These are phyloP conservation scores for Athene noctua DNA, from an alignment of 2,113 vertebrate genomes.

Conservation along the genomic window DNA sequence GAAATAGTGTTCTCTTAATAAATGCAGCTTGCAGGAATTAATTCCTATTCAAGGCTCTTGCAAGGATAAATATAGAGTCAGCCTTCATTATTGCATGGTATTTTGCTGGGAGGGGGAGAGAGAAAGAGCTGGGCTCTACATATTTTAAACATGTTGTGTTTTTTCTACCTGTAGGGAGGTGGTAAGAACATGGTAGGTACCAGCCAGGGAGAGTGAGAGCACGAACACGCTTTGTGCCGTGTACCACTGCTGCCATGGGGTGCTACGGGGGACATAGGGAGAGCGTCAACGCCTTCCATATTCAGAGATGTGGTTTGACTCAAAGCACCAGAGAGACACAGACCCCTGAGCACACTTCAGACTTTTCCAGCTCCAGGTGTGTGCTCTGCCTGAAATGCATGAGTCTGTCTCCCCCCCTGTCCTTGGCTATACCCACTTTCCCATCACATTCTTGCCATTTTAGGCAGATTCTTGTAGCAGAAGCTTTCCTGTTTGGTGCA, in stretches of 20 bases:
- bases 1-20: not conserved
- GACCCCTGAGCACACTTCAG: not conserved
- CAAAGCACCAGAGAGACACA: not conserved
- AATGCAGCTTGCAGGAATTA: not conserved
- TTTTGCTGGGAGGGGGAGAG: not conserved
- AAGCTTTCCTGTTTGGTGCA: not conserved
- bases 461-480: not conserved
- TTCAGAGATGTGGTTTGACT: not conserved
- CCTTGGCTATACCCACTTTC: not conserved
- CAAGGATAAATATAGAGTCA: not conserved
- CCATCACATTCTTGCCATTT: not conserved
- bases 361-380: not conserved
- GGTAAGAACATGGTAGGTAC: not conserved
- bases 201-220: not conserved
- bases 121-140: not conserved
- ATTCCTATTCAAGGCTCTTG: not conserved
- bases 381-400: not conserved
- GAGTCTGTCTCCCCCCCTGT: not conserved
- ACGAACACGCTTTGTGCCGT: accelerated
- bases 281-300: accelerated
- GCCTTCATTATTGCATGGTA: not conserved
- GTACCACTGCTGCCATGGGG: not conserved
- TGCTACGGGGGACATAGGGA: accelerated
- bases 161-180: not conserved
- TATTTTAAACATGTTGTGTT: not conserved